Evolutionary conservation across 2,113 vertebrate species (phyloP).

Genomic region (Saccopteryx bilineata): DNA sequence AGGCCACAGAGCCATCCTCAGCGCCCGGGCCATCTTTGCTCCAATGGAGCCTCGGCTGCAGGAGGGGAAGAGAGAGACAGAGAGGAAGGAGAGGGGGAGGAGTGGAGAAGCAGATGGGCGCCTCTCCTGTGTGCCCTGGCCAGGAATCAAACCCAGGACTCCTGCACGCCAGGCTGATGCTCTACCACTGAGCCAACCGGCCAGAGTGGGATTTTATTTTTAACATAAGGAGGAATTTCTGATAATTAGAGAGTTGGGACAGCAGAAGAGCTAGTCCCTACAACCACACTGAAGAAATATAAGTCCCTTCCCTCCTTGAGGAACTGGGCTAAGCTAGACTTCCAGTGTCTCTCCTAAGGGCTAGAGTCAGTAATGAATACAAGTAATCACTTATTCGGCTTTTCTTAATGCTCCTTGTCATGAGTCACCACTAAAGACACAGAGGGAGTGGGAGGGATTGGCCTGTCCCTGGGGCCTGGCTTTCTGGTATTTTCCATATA

Average conservation of each 20-base stretch:
- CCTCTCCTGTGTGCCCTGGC: too few species aligned
- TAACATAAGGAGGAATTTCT: neutral
- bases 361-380: neutral
- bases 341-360: neutral
- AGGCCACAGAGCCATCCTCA: too few species aligned
- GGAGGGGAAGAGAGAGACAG: too few species aligned
- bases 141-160: too few species aligned
- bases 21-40: too few species aligned
- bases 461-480: too few species aligned
- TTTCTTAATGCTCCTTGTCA: neutral
- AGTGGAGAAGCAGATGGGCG: too few species aligned
- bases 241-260: neutral
- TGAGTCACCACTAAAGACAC: neutral
- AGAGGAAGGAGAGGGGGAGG: too few species aligned
- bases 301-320: neutral
- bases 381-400: neutral
- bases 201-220: neutral
- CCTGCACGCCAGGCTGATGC: too few species aligned
- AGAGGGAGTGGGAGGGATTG: neutral
- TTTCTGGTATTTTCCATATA: neutral
- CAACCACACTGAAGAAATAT: neutral
- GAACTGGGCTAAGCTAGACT: neutral
- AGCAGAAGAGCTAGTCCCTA: neutral
- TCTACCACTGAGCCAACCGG: too few species aligned
- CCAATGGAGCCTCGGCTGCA: too few species aligned